Percentiles rank a stretch among this genome's conserved stretches.
These are phyloP conservation scores for Murina feae DNA, from an alignment of 2,113 vertebrate species.

Conservation along the genomic window DNA sequence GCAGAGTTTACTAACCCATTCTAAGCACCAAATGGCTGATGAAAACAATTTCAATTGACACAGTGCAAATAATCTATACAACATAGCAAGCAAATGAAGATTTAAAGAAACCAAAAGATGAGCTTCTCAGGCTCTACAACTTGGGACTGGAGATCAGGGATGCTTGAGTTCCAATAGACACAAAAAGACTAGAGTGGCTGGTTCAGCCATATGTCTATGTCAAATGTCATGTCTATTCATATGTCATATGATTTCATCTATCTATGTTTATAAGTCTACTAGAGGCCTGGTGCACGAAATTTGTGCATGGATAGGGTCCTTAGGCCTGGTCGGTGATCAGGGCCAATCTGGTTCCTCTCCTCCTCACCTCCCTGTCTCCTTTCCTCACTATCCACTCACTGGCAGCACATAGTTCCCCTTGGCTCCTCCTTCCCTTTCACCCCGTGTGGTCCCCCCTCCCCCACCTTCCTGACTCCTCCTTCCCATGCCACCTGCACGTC, in stretches of 20 bases:
- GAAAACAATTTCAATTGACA: neutral
- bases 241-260: neutral
- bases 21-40: slow-evolving; percentile 33
- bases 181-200: neutral
- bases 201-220: neutral
- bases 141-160: neutral
- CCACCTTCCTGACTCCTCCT: no score
- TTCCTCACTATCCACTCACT: no score
- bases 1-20: neutral
- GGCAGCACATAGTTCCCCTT: no score
- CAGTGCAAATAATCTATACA: slow-evolving; percentile 1
- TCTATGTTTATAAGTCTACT: neutral
- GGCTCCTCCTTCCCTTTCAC: no score
- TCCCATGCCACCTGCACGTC: no score
- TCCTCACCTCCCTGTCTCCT: no score
- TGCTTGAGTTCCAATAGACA: neutral
- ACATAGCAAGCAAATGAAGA: neutral
- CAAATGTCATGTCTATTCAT: neutral
- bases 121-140: neutral
- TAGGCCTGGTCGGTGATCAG: no score
- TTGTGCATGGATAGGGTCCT: no score
- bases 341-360: no score
- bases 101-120: neutral
- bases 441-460: no score
- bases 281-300: no score